Conservation (phyloP, 2,113 vertebrate genomes). For the Cichladusa arquata region DNA sequence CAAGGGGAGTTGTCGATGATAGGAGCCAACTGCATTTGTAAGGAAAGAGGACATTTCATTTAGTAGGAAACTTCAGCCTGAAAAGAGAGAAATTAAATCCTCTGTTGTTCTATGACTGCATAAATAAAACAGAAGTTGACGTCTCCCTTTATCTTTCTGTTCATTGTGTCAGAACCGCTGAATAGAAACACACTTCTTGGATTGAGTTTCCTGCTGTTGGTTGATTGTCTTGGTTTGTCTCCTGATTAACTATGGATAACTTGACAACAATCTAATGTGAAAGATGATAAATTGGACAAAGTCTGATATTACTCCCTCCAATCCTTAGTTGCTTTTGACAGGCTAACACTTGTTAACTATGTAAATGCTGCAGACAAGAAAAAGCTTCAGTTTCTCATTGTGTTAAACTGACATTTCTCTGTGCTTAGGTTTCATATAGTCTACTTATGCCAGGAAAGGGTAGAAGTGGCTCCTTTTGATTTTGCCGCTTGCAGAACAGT, state of each 20-base stretch:
- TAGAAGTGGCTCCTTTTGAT: neutral
- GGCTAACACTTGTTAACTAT: neutral
- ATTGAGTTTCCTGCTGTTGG: slow-evolving; percentile 64
- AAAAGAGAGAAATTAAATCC: slow-evolving; percentile 66
- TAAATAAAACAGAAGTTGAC: slow-evolving; percentile 68
- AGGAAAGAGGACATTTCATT: slow-evolving; percentile 39
- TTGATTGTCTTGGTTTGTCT: slow-evolving; percentile 57
- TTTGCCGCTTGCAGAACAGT: neutral
- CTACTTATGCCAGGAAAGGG: neutral
- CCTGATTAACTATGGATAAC: slow-evolving; percentile 49
- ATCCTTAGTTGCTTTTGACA: neutral
- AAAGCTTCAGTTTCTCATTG: neutral
- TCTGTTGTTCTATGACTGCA: slow-evolving; percentile 33
- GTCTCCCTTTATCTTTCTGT: slow-evolving; percentile 31
- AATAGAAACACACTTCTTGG: slow-evolving; percentile 20
- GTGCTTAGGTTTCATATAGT: neutral
- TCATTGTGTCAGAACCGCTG: slow-evolving; percentile 50
- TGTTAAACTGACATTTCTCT: neutral
- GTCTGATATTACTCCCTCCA: neutral
- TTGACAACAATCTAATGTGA: slow-evolving; percentile 40
- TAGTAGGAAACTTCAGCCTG: slow-evolving; percentile 51
- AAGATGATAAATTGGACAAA: slow-evolving; percentile 42
- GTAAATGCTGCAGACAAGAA: neutral
- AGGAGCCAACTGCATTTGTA: slow-evolving; percentile 40
- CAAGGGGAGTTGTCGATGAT: slow-evolving; percentile 2